These are phyloP conservation scores for Micrasema longulum DNA, from an alignment of 1,140 invertebrate genomes.

Conservation along the genomic window DNA sequence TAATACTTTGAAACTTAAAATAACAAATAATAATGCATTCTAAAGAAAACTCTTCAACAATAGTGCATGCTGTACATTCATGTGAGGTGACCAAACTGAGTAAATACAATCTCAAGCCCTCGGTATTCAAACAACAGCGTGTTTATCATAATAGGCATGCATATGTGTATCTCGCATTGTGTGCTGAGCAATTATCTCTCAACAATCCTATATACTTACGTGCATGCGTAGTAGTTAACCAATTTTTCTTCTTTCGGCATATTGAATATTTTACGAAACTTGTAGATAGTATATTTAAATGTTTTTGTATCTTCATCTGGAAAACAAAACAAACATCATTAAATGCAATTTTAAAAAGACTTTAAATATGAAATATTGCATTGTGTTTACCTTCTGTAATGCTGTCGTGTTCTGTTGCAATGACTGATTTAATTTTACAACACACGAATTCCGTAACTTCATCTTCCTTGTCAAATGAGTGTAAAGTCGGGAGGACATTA, in stretches of 20 bases:
- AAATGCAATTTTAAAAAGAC: neutral
- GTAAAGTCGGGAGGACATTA: slow-evolving; percentile 87
- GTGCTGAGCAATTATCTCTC: no score
- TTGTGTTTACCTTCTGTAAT: slow-evolving; percentile 67
- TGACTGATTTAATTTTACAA: slow-evolving; percentile 95
- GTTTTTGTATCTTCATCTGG: slow-evolving; percentile 84
- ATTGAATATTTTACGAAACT: slow-evolving; percentile 91
- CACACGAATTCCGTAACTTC: slow-evolving; percentile 95
- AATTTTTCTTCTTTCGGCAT: slow-evolving; percentile 94
- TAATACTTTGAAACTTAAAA: no score
- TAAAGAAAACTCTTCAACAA: no score
- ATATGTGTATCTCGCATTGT: no score
- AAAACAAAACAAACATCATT: slow-evolving; percentile 54
- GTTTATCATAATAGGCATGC: no score
- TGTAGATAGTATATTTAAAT: slow-evolving; percentile 84
- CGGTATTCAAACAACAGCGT: no score
- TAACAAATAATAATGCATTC: no score
- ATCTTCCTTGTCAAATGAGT: slow-evolving; percentile 93
- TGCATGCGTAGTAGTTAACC: slow-evolving; percentile 93
- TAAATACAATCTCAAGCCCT: no score
- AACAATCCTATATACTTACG: neutral
- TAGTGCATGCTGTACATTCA: no score
- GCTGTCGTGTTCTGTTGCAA: slow-evolving; percentile 75
- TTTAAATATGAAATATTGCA: neutral
- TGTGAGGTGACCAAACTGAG: no score